Conservation (phyloP, 2,888 invertebrate genomes). For the Branchipolynoe longqiensis region DNA sequence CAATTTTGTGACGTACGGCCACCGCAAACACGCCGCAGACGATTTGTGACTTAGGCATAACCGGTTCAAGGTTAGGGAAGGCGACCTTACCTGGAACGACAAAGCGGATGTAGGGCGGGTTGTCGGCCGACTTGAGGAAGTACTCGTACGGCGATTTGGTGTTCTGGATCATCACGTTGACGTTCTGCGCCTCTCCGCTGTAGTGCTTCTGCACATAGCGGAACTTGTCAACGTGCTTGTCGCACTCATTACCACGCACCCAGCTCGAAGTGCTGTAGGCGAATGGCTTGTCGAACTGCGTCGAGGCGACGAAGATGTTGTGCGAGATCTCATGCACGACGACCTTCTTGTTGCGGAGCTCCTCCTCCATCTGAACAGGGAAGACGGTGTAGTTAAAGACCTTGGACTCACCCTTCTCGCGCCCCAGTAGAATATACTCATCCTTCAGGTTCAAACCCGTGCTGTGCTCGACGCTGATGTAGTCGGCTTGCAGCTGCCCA, state of each 20-base stretch:
- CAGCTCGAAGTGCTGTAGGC: slow-evolving; percentile 67
- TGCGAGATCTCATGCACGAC: slow-evolving; percentile 59
- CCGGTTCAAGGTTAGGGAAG: no score
- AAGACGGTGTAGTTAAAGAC: slow-evolving; percentile 60
- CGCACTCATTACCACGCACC: slow-evolving; percentile 62
- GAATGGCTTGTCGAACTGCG: slow-evolving; percentile 77
- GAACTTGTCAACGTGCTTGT: slow-evolving; percentile 63
- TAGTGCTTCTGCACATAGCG: slow-evolving; percentile 52
- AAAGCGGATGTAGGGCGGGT: slow-evolving; percentile 74
- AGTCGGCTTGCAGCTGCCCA: slow-evolving; percentile 66
- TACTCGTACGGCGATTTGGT: slow-evolving; percentile 68
- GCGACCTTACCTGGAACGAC: slow-evolving; percentile 71
- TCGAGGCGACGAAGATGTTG: slow-evolving; percentile 62
- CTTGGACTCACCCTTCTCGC: slow-evolving; percentile 64
- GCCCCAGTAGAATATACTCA: slow-evolving; percentile 75
- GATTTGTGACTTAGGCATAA: no score
- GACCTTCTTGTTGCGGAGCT: slow-evolving; percentile 16
- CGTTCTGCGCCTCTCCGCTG: slow-evolving; percentile 49
- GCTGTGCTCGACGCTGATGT: slow-evolving; percentile 68
- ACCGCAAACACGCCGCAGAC: no score
- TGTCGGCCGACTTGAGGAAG: slow-evolving; percentile 70
- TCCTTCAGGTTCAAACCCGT: slow-evolving; percentile 68
- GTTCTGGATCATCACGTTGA: slow-evolving; percentile 57
- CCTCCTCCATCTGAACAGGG: slow-evolving; percentile 33
- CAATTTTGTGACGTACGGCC: no score